Base-by-base conservation (phyloP, 1,140 invertebrate genomes). In the Piezodorus guildinii region DNA sequence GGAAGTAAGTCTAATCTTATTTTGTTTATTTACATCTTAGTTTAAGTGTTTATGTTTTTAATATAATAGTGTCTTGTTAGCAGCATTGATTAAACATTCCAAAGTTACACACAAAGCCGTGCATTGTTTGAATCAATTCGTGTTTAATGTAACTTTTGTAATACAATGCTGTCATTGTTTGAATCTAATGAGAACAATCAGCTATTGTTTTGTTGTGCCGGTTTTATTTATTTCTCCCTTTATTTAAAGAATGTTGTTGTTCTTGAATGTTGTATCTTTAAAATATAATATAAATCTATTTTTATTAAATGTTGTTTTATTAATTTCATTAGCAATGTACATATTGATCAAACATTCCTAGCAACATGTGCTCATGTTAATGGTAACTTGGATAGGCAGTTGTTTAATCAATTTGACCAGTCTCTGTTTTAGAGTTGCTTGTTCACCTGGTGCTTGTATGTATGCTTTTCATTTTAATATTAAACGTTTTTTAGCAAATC, bases 301-400 rank as follows among this genome's bases (percentile, higher is more conserved):
- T 49, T 49, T 19, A 17, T 6, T 49, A 6, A 2, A 10, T 49
- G 12, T 19, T 49, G n/a, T 19, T 49, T 3, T 19, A 49, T 10
- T 21, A 49, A 49, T 49, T 19, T 49, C 6, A 19, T 6, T 19
- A 10, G 12, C 17, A 8, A 17, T 19, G 16, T 49, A 49, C n/a
- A 49, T 49, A 49, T 49, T 49, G 46, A 49, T 49, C 46, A 49
- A 49, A 49, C 46, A 19, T 49, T 49, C 46, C n/a, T 49, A 21
- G 21, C 46, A 49, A 49, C 46, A 49, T 49, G 46, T 49, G 46
- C 46, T 49, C 21, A 17, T 49, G 46, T 49, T 49, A 49, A 19
- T 49, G 21, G 46, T 49, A 19, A 17, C 46, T 19, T 49, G 46
- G 46, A 49, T 21, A 49, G n/a, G n/a, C 46, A 49, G n/a, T 49